Evolutionary conservation across 2,113 vertebrate genomes (phyloP).

Genomic region (Pavo muticus): DNA sequence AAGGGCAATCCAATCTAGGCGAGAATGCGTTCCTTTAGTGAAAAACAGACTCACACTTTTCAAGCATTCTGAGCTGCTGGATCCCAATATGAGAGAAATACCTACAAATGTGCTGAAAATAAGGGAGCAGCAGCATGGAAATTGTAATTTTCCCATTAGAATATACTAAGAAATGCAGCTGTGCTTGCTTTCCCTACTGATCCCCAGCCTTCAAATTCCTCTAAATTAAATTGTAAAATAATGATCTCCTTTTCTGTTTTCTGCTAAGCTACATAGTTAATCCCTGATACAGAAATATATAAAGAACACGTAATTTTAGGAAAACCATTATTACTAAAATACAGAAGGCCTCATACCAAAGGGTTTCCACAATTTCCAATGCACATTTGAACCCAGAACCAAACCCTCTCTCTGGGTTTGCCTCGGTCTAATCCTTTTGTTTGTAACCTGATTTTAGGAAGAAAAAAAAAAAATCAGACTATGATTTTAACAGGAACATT

Average conservation of each 20-base stretch:
- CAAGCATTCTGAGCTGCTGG: not conserved
- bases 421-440: constrained; percentile 28
- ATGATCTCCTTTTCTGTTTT: constrained; percentile 5
- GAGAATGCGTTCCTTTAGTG: not conserved
- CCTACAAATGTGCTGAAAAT: not conserved
- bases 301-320: not conserved
- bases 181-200: not conserved
- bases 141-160: not conserved
- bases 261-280: not conserved
- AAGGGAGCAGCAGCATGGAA: constrained; percentile 10
- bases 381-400: not conserved
- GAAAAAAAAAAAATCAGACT: constrained; percentile 33
- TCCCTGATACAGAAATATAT: not conserved
- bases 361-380: not conserved
- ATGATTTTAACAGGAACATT: constrained; percentile 52
- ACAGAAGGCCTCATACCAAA: not conserved
- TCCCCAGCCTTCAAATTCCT: constrained; percentile 12
- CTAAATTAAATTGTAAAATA: constrained; percentile 37
- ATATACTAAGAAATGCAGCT: not conserved
- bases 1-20: not conserved
- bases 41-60: not conserved
- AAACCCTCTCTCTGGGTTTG: not conserved
- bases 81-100: not conserved
- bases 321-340: not conserved
- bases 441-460: constrained; percentile 49